Evolutionary conservation across 2,113 vertebrate genomes (phyloP).

Genomic region (Cariama cristata): DNA sequence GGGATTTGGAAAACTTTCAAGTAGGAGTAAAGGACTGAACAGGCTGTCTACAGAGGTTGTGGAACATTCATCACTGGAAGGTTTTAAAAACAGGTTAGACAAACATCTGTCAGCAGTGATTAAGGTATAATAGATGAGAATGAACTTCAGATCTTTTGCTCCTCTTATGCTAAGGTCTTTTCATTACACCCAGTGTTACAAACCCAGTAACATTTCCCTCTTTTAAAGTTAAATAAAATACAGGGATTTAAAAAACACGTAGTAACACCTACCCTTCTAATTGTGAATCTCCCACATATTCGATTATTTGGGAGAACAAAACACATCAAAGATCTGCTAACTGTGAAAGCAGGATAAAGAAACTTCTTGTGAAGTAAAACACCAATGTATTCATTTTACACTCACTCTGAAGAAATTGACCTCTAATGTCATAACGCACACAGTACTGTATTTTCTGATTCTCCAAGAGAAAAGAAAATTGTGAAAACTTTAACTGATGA

Average conservation of each 20-base stretch:
- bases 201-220: background rate
- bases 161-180: background rate
- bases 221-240: too few relatives aligned
- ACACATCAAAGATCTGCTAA: background rate
- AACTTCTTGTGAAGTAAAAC: background rate
- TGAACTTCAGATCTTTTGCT: background rate
- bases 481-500: background rate
- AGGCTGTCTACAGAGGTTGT: background rate
- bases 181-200: background rate
- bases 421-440: background rate
- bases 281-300: background rate
- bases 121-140: background rate
- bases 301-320: background rate
- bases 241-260: background rate
- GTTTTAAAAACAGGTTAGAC: conserved; percentile 1
- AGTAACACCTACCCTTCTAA: background rate
- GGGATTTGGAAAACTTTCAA: conserved; percentile 40
- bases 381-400: background rate
- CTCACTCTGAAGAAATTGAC: background rate
- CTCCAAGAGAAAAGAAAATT: background rate
- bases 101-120: conserved; percentile 20
- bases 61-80: conserved; percentile 21
- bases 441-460: background rate
- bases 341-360: background rate
- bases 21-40: conserved; percentile 9